A percentile compares a stretch with the other conserved stretches of the same genome.
Evolutionary conservation across 1,140 invertebrate species (phyloP).

Genomic region (Drosophila funebris): DNA sequence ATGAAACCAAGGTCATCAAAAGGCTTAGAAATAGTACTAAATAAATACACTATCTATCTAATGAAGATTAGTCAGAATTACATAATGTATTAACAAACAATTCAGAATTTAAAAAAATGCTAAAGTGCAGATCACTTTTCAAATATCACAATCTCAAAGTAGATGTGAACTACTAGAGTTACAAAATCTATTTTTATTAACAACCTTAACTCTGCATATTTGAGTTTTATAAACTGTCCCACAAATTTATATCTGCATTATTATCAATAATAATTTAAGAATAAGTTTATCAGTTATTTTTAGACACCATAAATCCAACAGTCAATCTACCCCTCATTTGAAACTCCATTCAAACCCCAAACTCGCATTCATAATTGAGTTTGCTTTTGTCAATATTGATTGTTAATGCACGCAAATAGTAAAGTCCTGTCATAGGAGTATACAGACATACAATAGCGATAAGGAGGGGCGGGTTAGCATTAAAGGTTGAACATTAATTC

Average conservation of each 20-base stretch:
- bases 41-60: background rate
- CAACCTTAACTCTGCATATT: no score
- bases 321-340: background rate
- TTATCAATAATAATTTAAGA: background rate
- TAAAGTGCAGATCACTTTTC: no score
- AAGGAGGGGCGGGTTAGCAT: slow-evolving; percentile 28
- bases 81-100: no score
- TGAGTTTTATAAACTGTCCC: background rate
- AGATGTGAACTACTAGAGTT: no score
- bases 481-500: slow-evolving; percentile 36
- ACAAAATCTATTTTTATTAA: no score
- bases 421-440: slow-evolving; percentile 7
- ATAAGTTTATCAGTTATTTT: slow-evolving; percentile 13
- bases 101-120: no score
- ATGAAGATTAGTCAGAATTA: background rate
- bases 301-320: background rate
- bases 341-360: slow-evolving; percentile 7
- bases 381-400: slow-evolving; percentile 60
- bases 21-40: background rate
- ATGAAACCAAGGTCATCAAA: slow-evolving; percentile 45
- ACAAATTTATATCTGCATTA: background rate
- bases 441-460: slow-evolving; percentile 32
- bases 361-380: slow-evolving; percentile 32
- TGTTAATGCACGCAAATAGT: slow-evolving; percentile 70
- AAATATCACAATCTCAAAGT: no score